Base-by-base conservation (phyloP, 2,113 vertebrate genomes). In the Gobius niger region DNA sequence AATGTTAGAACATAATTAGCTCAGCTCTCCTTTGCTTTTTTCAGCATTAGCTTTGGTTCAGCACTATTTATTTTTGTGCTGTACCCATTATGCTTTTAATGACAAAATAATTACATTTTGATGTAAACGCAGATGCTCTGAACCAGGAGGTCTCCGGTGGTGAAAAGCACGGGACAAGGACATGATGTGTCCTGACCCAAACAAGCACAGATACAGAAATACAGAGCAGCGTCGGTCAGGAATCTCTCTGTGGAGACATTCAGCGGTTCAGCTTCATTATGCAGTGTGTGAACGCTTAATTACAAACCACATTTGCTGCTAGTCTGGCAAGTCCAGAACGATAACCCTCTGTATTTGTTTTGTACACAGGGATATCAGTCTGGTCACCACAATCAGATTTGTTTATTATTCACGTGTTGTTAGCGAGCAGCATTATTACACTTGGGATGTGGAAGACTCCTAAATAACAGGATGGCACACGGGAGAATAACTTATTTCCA, bases 21-120 rank as follows among this genome's bases (percentile, higher is more conserved):
- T 4, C 52, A 53, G 5, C 3, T 19, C 9, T 54, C 18, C 11
- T 54, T 54, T 16, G 52, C 2, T 1, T 54, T 34, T 34, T 34
- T 34, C 24, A 34, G 24, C 24, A 24, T 24, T 34, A 34, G 24
- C 24, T 34, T 34, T 54, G 52, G 12, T 24, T 54, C 14, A 59
- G 40, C n/a, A 1, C 7, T 68, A 68, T 75, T 75, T 75, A 67
- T 67, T 70, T 57, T 46, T 51, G 56, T 65, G 52, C 50, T 47
- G 16, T 7, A 19, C 63, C 41, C 40, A 52, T 67, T 44, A 34
- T 42, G 4, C n/a, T 64, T 47, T 60, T 80, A 75, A 80, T 61
- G 24, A 59, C 64, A 63, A 47, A n/a, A 61, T 80, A 71, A 80
- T 75, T 71, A 13, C 47, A 19, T 70, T 8, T 67, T 9, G 7